Conservation (phyloP, 2,888 invertebrate genomes). For the Clunio marinus region DNA sequence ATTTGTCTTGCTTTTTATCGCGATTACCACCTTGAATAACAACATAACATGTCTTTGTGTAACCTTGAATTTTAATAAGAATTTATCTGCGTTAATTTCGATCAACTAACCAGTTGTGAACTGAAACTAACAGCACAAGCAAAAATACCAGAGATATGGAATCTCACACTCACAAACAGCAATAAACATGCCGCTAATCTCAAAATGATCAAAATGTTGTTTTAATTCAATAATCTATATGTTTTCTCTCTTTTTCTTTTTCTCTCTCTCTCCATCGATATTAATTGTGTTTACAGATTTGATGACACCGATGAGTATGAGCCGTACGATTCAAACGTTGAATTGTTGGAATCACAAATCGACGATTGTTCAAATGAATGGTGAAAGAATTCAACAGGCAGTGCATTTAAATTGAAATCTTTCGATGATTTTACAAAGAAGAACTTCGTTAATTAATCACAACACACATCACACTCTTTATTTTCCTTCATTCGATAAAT, state of each 20-base stretch:
- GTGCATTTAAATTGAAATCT: background rate
- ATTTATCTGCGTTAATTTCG: background rate
- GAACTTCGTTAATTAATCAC: background rate
- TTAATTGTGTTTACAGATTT: slow-evolving; percentile 19
- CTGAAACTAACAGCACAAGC: background rate
- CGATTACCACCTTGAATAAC: too few relatives aligned
- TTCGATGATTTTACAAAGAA: background rate
- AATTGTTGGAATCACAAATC: slow-evolving; percentile 27
- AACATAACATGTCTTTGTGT: too few relatives aligned
- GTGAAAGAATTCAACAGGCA: slow-evolving; percentile 9
- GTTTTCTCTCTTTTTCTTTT: background rate
- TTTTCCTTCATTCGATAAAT: background rate
- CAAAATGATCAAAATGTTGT: background rate
- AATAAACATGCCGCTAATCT: background rate
- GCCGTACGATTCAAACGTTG: slow-evolving; percentile 20
- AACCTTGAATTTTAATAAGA: background rate
- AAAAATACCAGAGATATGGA: background rate
- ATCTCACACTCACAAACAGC: background rate
- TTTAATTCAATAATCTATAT: background rate
- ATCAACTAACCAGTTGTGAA: background rate
- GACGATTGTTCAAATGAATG: slow-evolving; percentile 32
- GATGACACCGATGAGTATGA: slow-evolving; percentile 31
- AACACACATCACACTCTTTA: background rate
- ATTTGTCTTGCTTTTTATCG: background rate
- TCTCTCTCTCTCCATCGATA: background rate